Evolutionary conservation across 2,113 vertebrate species (phyloP).

Genomic region (Nanger granti): DNA sequence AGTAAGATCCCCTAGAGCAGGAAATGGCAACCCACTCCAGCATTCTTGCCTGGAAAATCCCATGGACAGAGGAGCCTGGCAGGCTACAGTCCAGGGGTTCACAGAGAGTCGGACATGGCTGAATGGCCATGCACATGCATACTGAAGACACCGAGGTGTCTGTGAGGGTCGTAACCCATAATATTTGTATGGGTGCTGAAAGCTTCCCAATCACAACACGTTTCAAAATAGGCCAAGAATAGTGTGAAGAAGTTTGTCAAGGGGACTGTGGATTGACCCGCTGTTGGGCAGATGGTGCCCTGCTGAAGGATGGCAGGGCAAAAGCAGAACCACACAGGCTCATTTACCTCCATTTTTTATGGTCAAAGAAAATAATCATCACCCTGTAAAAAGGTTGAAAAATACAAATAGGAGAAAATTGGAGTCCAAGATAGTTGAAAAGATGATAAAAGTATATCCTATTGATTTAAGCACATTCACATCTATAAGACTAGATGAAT

Average conservation of each 20-base stretch:
- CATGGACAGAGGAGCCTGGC: background rate
- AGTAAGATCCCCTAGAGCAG: background rate
- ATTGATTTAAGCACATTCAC: background rate
- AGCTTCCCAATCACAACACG: background rate
- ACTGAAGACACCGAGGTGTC: background rate
- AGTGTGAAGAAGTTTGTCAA: background rate
- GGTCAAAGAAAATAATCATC: slow-evolving; percentile 44
- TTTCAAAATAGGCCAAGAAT: background rate
- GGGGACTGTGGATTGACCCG: background rate
- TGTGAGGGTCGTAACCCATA: background rate
- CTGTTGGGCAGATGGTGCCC: background rate
- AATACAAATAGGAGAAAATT: slow-evolving; percentile 46
- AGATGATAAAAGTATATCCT: slow-evolving; percentile 27
- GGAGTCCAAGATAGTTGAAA: background rate
- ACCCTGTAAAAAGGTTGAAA: background rate
- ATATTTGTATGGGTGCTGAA: background rate
- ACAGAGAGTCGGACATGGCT: background rate
- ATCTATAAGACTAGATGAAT: background rate
- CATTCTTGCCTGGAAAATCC: background rate
- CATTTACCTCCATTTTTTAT: background rate
- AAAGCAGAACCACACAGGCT: background rate
- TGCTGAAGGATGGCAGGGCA: background rate
- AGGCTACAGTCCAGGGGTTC: background rate
- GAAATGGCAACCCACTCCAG: background rate
- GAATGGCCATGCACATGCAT: background rate